These are phyloP conservation scores for Arctopsyche grandis DNA, from an alignment of 1,140 invertebrate genomes.

Conservation along the genomic window DNA sequence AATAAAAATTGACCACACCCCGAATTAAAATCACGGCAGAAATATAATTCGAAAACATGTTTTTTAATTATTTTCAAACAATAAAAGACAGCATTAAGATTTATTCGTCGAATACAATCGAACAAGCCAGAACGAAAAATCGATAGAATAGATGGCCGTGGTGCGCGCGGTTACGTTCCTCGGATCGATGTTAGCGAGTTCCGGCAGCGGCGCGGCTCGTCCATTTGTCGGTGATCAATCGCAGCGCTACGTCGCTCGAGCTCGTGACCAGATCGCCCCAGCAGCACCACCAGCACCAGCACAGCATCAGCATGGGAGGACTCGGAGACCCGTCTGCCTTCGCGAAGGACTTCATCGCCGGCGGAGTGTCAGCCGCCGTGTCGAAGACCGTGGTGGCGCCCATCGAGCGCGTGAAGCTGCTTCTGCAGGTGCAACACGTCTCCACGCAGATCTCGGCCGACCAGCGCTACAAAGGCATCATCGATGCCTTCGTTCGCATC, in stretches of 20 bases:
- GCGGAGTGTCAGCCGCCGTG: constrained; percentile 89
- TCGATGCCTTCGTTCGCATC: constrained; percentile 89
- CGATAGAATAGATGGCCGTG: neutral
- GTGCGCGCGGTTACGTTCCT: neutral
- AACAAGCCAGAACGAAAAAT: too few relatives aligned
- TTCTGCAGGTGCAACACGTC: constrained; percentile 89
- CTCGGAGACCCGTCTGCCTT: constrained; percentile 70
- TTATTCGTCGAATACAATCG: too few relatives aligned
- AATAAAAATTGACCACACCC: too few relatives aligned
- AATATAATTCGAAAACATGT: too few relatives aligned
- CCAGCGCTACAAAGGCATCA: constrained; percentile 85
- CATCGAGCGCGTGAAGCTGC: constrained; percentile 93
- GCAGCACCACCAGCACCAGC: constrained; percentile 50
- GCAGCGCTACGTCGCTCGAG: neutral
- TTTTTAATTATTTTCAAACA: too few relatives aligned
- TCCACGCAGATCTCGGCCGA: constrained; percentile 85
- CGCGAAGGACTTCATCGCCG: constrained; percentile 86
- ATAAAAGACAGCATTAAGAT: too few relatives aligned
- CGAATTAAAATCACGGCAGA: too few relatives aligned
- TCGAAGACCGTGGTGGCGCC: constrained; percentile 91
- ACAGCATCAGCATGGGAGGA: constrained; percentile 63
- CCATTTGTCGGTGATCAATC: constrained; percentile 12
- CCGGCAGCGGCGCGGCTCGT: constrained; percentile 7
- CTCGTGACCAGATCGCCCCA: neutral
- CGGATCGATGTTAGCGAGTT: neutral